These are phyloP conservation scores for Trididemnum miniatum DNA, from an alignment of 23 tunicate species.

Conservation along the genomic window DNA sequence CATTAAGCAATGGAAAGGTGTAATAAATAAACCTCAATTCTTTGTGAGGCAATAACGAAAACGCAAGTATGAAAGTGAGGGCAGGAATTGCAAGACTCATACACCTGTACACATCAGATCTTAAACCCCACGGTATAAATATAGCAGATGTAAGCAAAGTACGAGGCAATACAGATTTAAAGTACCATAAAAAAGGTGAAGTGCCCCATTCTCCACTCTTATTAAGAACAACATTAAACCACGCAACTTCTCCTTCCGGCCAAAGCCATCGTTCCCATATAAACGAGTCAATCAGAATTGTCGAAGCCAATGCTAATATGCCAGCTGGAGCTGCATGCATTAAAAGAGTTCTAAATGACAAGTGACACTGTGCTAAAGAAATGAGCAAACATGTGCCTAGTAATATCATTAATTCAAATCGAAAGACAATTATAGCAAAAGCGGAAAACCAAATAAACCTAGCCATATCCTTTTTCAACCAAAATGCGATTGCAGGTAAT, in stretches of 20 bases:
- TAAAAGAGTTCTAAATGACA: neutral
- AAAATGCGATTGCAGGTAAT: conserved; percentile 61
- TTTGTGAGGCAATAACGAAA: conserved; percentile 86
- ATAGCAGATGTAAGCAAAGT: conserved; percentile 48
- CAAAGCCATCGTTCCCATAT: conserved; percentile 77
- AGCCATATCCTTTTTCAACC: conserved; percentile 44
- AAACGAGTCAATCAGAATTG: conserved; percentile 55
- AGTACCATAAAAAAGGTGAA: conserved; percentile 84
- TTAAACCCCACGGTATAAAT: conserved; percentile 75
- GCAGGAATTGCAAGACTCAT: conserved; percentile 54
- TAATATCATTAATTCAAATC: conserved; percentile 67
- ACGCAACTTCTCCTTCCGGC: conserved; percentile 93
- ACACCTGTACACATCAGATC: conserved; percentile 35
- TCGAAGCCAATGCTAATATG: conserved; percentile 13
- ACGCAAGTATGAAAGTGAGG: conserved; percentile 46
- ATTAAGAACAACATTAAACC: conserved; percentile 81
- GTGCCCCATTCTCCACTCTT: conserved; percentile 94
- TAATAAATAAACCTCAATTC: conserved; percentile 90
- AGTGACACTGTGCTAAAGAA: conserved; percentile 21
- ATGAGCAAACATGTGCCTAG: conserved; percentile 68
- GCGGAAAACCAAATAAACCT: conserved; percentile 73
- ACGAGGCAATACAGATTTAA: conserved; percentile 82
- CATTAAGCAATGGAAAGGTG: conserved; percentile 76
- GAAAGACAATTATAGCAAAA: conserved; percentile 54
- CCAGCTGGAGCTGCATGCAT: conserved; percentile 38